These are phyloP conservation scores for Otis tarda DNA, from an alignment of 2,113 vertebrate genomes.

Conservation along the genomic window DNA sequence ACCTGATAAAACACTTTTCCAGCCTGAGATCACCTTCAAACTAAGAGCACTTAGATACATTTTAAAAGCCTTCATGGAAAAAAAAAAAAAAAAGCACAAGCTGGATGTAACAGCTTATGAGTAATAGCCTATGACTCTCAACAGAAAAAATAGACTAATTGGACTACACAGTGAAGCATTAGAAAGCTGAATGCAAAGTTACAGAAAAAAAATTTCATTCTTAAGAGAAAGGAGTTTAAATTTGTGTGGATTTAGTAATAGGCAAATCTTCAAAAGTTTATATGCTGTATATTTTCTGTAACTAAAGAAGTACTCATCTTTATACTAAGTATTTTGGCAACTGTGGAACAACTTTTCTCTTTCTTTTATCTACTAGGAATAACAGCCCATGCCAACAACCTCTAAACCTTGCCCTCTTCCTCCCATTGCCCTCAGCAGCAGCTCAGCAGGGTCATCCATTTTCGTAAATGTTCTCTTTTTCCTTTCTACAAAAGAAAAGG, in stretches of 20 bases:
- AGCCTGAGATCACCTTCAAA: neutral
- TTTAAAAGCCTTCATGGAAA: neutral
- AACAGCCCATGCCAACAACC: neutral
- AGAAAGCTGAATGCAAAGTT: neutral
- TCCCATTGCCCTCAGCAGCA: neutral
- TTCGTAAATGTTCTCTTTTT: neutral
- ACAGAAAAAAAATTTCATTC: rapidly evolving
- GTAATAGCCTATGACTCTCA: neutral
- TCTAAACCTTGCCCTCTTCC: neutral
- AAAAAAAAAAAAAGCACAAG: neutral
- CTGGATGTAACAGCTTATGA: too few relatives aligned
- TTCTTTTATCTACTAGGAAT: neutral
- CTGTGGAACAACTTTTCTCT: neutral
- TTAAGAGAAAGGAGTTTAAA: neutral
- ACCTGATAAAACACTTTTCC: neutral
- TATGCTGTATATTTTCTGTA: neutral
- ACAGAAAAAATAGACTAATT: neutral
- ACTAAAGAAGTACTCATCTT: neutral
- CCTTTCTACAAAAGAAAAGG: neutral
- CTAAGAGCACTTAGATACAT: neutral
- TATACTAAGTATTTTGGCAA: neutral
- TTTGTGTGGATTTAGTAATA: neutral
- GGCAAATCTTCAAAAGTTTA: neutral
- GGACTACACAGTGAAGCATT: neutral
- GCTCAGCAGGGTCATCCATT: neutral